Evolutionary conservation across 2,888 invertebrate genomes (phyloP).

Genomic region (Galerucella nymphaeae): DNA sequence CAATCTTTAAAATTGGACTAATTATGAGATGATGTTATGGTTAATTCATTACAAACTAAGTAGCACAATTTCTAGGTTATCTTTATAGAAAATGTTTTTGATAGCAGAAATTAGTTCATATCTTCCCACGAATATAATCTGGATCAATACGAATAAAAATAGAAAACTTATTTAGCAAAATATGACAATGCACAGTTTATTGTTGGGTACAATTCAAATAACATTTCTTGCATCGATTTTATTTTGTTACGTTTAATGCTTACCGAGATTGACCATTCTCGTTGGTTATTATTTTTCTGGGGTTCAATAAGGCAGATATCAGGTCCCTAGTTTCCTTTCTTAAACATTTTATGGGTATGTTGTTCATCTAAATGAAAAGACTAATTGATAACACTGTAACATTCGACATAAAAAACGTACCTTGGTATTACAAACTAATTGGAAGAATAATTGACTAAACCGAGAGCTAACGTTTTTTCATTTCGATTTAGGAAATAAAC

Average conservation of each 20-base stretch:
- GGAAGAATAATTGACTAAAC: not conserved
- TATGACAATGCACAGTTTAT: too few relatives aligned
- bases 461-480: conserved; percentile 5
- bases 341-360: conserved; percentile 51
- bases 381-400: not conserved
- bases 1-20: not conserved
- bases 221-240: not conserved
- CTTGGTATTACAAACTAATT: conserved; percentile 6
- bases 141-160: too few relatives aligned
- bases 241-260: conserved; percentile 2
- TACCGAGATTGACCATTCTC: conserved; percentile 67
- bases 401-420: conserved; percentile 5
- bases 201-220: too few relatives aligned
- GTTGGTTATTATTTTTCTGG: conserved; percentile 73
- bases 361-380: conserved; percentile 26
- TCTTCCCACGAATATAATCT: too few relatives aligned
- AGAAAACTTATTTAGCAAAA: too few relatives aligned
- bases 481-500: conserved; percentile 11
- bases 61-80: not conserved
- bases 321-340: conserved; percentile 64
- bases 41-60: not conserved
- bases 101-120: too few relatives aligned
- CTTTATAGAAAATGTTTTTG: not conserved
- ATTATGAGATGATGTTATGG: not conserved
- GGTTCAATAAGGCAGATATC: conserved; percentile 73